Conservation (phyloP, 1,140 invertebrate genomes). For the Homarus americanus region DNA sequence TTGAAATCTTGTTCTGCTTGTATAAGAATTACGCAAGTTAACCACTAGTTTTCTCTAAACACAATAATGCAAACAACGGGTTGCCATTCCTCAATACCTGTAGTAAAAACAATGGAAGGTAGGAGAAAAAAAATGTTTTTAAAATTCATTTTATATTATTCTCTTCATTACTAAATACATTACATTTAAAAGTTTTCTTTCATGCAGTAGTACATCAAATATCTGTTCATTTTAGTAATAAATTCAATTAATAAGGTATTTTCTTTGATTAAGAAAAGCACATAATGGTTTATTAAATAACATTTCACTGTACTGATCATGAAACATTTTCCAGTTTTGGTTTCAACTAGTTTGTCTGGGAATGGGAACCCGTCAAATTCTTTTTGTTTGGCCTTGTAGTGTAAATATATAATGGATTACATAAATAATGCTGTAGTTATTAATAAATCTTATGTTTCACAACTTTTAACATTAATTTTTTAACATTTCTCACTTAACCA, state of each 20-base stretch:
- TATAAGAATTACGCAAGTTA: no score
- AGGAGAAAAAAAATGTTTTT: conserved; percentile 12
- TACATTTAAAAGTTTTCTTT: background rate
- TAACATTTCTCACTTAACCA: conserved; percentile 1
- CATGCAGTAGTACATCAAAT: background rate
- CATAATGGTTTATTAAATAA: background rate
- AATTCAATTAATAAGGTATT: no score
- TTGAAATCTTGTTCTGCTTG: no score
- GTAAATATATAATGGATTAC: background rate
- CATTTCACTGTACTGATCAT: background rate
- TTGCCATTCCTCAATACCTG: background rate
- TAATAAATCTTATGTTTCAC: conserved; percentile 7
- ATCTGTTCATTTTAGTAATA: background rate
- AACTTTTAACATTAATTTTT: background rate
- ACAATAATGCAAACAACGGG: background rate
- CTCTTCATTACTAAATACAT: background rate
- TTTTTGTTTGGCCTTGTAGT: background rate
- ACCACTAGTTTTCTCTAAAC: background rate
- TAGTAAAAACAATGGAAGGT: background rate
- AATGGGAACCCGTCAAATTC: background rate
- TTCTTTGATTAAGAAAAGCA: no score
- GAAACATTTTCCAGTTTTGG: background rate
- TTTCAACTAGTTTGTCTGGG: background rate
- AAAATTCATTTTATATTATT: conserved; percentile 9
- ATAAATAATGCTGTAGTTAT: conserved; percentile 17